phyloP scores from a whole-genome alignment of 2,888 invertebrate genomes.

The Nomada hirtipes region DNA sequence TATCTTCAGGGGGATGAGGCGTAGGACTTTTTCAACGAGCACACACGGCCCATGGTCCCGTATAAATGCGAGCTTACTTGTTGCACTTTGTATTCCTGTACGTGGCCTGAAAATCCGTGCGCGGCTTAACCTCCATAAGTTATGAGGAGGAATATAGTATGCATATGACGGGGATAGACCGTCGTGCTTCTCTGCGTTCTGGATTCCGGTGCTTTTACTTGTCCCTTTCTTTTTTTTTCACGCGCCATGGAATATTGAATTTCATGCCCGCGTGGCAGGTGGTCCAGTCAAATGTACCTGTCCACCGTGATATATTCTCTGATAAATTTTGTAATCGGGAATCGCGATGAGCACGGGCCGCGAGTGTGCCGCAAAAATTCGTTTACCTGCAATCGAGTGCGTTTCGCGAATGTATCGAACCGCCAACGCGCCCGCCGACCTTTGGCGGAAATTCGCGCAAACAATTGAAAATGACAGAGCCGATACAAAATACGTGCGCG shows the following conservation, averaged over 20 bases:
- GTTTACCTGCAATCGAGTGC: no score
- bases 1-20: no score
- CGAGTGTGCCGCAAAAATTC: no score
- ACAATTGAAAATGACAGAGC: no score
- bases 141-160: slow-evolving; percentile 40
- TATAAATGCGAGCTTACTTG: slow-evolving; percentile 43
- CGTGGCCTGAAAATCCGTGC: slow-evolving; percentile 28
- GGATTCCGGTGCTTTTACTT: neutral
- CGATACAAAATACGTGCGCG: no score
- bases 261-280: no score
- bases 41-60: neutral
- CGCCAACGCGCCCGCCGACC: no score
- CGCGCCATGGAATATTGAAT: neutral
- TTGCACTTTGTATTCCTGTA: slow-evolving; percentile 35
- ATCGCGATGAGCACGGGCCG: neutral
- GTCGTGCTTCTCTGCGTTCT: neutral
- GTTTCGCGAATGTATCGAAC: no score
- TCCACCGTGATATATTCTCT: no score
- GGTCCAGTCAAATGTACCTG: no score
- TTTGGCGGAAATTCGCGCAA: no score
- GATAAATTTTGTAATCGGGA: no score
- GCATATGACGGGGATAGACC: slow-evolving; percentile 29
- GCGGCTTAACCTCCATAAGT: slow-evolving; percentile 32
- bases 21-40: neutral
- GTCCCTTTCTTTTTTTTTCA: neutral